A percentile compares a stretch with the other conserved stretches of the same genome.
Evolutionary conservation across 2,113 vertebrate genomes (phyloP).

Genomic region (Jaculus jaculus): DNA sequence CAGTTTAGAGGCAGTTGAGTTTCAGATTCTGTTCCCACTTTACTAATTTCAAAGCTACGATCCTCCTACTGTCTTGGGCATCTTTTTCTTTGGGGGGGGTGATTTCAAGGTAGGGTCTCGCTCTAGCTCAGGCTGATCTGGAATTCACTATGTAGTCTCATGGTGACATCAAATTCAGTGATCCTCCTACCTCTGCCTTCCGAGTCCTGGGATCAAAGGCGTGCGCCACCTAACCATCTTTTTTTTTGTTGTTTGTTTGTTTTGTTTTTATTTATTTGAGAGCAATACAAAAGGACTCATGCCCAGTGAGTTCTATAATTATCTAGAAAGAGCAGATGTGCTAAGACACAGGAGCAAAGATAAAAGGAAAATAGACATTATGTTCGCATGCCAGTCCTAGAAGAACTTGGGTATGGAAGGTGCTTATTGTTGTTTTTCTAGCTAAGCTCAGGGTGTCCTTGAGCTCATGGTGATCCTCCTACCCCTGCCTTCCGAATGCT

Average conservation of each 20-base stretch:
- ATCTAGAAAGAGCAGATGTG: slow-evolving; percentile 47
- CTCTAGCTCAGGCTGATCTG: too few relatives aligned
- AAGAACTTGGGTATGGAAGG: not conserved
- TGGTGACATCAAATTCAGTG: too few relatives aligned
- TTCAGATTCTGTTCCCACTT: slow-evolving; percentile 12
- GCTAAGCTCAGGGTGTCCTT: too few relatives aligned
- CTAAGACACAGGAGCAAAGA: slow-evolving; percentile 27
- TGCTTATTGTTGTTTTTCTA: too few relatives aligned
- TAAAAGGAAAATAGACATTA: slow-evolving; percentile 36
- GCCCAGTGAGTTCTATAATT: not conserved
- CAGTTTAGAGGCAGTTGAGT: not conserved
- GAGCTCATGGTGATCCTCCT: too few relatives aligned
- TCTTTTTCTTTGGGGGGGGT: too few relatives aligned
- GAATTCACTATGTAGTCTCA: too few relatives aligned
- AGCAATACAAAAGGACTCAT: slow-evolving; percentile 31
- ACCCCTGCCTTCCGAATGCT: too few relatives aligned
- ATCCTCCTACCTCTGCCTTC: too few relatives aligned
- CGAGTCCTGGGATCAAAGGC: too few relatives aligned
- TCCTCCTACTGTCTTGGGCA: not conserved
- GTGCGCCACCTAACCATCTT: too few relatives aligned
- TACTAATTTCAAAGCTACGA: slow-evolving; percentile 24
- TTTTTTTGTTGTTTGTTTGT: not conserved
- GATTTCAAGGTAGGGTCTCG: too few relatives aligned
- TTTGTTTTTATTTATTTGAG: slow-evolving; percentile 26
- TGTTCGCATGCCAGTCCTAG: slow-evolving; percentile 21